Conservation (phyloP, 2,797 vertebrate genomes). For the Pelochelys cantorii region DNA sequence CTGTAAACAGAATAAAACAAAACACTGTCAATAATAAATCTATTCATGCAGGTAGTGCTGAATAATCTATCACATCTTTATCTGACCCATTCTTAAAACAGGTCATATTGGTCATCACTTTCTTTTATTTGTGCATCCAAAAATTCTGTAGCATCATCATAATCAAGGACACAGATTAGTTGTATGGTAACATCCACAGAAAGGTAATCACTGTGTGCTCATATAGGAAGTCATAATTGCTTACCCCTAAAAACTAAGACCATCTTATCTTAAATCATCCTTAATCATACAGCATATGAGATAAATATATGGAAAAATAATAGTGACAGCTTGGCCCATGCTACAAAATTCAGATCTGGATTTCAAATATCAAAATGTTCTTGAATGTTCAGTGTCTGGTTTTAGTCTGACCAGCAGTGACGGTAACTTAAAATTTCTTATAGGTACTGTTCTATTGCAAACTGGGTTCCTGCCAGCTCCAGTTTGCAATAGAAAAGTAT, state of each 20-base stretch:
- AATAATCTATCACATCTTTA: neutral
- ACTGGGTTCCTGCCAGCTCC: no score
- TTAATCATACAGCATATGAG: neutral
- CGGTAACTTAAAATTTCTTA: no score
- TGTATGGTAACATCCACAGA: neutral
- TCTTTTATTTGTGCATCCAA: neutral
- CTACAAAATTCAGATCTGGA: neutral
- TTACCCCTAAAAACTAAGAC: neutral
- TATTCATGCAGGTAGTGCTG: neutral
- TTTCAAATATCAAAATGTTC: neutral
- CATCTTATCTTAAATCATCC: neutral
- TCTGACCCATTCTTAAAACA: constrained; percentile 26
- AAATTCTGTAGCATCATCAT: neutral
- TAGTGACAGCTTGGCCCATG: neutral
- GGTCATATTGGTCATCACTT: neutral
- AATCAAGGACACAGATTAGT: neutral
- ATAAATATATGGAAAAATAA: neutral
- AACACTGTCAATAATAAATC: constrained; percentile 51
- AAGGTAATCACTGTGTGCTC: neutral
- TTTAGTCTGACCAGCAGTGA: no score
- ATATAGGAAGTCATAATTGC: neutral
- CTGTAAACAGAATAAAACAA: constrained; percentile 61
- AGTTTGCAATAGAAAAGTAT: no score
- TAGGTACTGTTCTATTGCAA: no score
- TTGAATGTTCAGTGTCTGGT: neutral